Base-by-base conservation (phyloP, 2,797 vertebrate genomes). In the Odontamblyopus lacepedii region DNA sequence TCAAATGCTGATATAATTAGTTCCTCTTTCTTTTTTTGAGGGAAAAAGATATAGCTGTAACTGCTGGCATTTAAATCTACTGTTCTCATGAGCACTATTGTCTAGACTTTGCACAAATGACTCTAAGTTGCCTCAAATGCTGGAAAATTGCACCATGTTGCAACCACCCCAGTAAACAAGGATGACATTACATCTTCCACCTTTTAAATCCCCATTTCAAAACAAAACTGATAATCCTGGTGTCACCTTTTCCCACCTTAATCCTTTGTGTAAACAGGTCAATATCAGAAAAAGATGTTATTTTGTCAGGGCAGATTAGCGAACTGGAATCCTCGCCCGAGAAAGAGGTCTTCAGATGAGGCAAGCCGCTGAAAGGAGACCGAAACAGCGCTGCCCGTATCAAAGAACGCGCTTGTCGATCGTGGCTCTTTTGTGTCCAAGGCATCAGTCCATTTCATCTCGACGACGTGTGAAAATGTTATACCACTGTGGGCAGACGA, bases 341-440 rank as follows among this genome's bases (percentile, higher is more conserved):
- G 63, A 41, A n/a, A 50, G 15, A 65, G 63, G 63, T 29, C 71
- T 73, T 72, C 35, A 81, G 81, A 82, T 78, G 84, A 84, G 80
- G 78, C 79, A 84, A 84, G 77, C 78, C 57, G 67, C 57, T 51
- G 83, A 72, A 83, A 80, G 50, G 71, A 19, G 50, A 30, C 41
- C n/a, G 11, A 30, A 23, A 68, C 35, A 69, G 72, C 65, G 63
- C 2, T 61, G 69, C 72, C 15, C 74, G 78, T 51, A 63, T 69
- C 2, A 30, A 27, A 69, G 35, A 63, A 53, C 65, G 59, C 30
- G 60, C 64, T 19, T 55, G 72, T 70, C 73, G n/a, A 79, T 84
- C 72, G 63, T 69, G 38, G 29, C 38, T 70, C 72, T 63, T 76
- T 79, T 76, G 65, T 80, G 30, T 78, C 63, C 1, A 3, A 84